Conservation (phyloP, 2,797 vertebrate species). For the Tenualosa thibaudeaui region DNA sequence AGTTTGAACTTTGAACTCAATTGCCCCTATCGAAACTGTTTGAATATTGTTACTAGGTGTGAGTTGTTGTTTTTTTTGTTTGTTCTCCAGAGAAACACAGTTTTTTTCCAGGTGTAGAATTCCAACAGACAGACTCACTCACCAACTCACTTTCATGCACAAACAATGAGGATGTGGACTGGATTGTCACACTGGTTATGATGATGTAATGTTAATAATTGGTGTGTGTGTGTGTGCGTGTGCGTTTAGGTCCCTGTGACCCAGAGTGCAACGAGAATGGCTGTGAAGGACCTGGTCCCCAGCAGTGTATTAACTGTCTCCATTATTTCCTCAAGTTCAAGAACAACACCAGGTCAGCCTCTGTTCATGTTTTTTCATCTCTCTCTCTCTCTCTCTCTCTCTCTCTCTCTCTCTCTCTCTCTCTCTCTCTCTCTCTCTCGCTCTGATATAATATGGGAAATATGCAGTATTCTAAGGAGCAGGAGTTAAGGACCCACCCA, state of each 20-base stretch:
- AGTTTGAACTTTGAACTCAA: background rate
- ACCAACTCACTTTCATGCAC: background rate
- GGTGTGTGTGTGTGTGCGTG: conserved; percentile 15
- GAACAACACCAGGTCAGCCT: conserved; percentile 93
- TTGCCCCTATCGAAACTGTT: background rate
- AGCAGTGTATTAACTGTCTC: conserved; percentile 94
- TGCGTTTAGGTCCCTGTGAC: conserved; percentile 85
- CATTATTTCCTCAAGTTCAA: conserved; percentile 98
- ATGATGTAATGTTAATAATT: background rate
- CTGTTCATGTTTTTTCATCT: too few species aligned
- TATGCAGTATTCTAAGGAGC: too few species aligned
- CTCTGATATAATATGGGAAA: too few species aligned
- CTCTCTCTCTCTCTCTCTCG: too few species aligned
- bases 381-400: background rate
- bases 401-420: background rate
- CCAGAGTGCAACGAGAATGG: conserved; percentile 92
- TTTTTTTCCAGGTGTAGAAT: background rate
- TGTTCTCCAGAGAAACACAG: background rate
- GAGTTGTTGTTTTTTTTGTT: too few species aligned
- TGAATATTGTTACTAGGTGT: background rate
- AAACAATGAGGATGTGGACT: background rate
- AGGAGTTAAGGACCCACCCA: background rate
- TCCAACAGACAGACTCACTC: background rate
- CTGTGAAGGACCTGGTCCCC: conserved; percentile 94
- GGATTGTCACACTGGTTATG: background rate